A percentile compares a stretch with the other conserved stretches of the same genome.
Evolutionary conservation across 1,140 invertebrate genomes (phyloP).

Genomic region (Theocolax elegans): DNA sequence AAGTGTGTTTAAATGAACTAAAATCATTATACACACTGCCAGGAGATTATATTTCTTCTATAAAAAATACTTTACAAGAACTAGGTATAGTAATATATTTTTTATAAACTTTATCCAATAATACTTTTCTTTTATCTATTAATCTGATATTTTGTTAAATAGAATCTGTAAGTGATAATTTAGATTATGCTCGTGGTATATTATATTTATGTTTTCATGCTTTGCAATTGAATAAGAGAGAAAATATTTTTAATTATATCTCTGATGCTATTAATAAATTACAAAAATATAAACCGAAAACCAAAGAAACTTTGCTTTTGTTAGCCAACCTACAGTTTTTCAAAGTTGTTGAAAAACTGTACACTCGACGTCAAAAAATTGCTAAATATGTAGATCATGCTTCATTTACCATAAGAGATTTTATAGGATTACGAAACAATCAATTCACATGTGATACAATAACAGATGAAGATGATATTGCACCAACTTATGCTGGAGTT

Average conservation of each 20-base stretch:
- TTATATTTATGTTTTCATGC: slow-evolving; percentile 53
- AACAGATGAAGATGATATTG: slow-evolving; percentile 47
- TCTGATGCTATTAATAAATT: slow-evolving; percentile 47
- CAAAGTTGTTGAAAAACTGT: slow-evolving; percentile 47
- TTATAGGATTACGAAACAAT: slow-evolving; percentile 34
- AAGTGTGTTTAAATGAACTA: slow-evolving; percentile 54
- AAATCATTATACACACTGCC: slow-evolving; percentile 31
- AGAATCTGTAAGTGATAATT: slow-evolving; percentile 36
- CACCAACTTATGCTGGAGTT: slow-evolving; percentile 57
- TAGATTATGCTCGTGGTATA: slow-evolving; percentile 50
- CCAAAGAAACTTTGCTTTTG: slow-evolving; percentile 41
- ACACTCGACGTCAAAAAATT: slow-evolving; percentile 46
- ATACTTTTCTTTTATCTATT: neutral
- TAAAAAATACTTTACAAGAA: slow-evolving; percentile 29
- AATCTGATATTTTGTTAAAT: neutral
- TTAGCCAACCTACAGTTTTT: slow-evolving; percentile 56
- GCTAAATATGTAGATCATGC: slow-evolving; percentile 50
- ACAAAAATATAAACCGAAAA: slow-evolving; percentile 28
- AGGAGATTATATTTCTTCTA: slow-evolving; percentile 10
- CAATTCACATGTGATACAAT: slow-evolving; percentile 38
- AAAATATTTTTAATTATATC: slow-evolving; percentile 44
- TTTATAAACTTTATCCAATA: neutral
- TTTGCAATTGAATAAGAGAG: slow-evolving; percentile 38
- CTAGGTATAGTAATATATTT: slow-evolving; percentile 18
- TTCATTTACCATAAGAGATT: slow-evolving; percentile 45